phyloP scores from a whole-genome alignment of 2,113 vertebrate species.

The Melospiza melodia region DNA sequence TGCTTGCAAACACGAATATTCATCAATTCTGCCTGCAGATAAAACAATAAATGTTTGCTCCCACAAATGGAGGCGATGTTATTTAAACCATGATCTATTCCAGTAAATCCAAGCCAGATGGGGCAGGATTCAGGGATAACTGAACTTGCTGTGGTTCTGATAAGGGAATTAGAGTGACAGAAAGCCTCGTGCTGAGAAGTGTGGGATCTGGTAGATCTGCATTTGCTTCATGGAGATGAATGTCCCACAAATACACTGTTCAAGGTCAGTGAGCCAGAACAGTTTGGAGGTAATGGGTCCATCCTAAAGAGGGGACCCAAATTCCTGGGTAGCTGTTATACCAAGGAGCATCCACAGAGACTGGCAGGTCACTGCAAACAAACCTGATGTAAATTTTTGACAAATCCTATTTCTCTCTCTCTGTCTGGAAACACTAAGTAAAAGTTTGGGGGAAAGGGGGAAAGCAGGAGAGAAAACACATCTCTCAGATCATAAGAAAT shows the following conservation, averaged over 20 bases:
- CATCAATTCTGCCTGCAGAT: not conserved
- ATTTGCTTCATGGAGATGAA: slow-evolving; percentile 1
- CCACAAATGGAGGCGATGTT: not conserved
- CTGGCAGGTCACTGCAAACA: not conserved
- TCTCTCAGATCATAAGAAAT: not conserved
- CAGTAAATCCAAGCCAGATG: slow-evolving; percentile 33
- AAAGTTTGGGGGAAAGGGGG: not conserved
- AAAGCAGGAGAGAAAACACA: not conserved
- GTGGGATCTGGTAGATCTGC: slow-evolving; percentile 2
- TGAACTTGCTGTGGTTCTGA: slow-evolving; percentile 36
- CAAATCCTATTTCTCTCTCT: not conserved
- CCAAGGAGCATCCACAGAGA: not conserved
- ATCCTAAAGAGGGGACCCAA: not conserved
- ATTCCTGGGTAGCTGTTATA: not conserved
- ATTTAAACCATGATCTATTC: slow-evolving; percentile 44
- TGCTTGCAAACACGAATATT: slow-evolving; percentile 9
- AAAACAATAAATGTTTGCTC: slow-evolving; percentile 13
- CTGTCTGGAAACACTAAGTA: not conserved
- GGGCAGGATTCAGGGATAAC: slow-evolving; percentile 21
- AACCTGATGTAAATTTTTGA: not conserved
- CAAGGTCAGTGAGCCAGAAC: not conserved
- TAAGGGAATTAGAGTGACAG: slow-evolving; percentile 43
- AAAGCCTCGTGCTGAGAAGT: slow-evolving; percentile 15
- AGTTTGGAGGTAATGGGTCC: not conserved
- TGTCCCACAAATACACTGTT: not conserved